Conservation (phyloP, 2,797 vertebrate genomes). For the Muscicapa comitata region DNA sequence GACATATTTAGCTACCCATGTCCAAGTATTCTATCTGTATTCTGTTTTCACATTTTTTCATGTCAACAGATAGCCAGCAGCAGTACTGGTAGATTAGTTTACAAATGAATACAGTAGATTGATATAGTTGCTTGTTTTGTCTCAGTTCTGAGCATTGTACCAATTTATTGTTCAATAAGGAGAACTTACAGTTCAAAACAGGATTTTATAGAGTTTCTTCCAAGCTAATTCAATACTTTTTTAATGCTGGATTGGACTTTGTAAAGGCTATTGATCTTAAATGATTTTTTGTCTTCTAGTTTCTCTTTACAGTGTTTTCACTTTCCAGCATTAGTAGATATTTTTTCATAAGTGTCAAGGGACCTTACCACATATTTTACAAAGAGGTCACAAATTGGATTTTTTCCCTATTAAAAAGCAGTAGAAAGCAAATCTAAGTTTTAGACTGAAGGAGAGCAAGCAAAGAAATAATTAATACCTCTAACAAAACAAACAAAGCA, state of each 20-base stretch:
- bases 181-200: constrained; percentile 2
- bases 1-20: neutral
- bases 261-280: constrained; percentile 6
- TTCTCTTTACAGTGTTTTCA: neutral
- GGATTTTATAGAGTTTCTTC: constrained; percentile 42
- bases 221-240: constrained; percentile 42
- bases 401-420: neutral
- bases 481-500: neutral
- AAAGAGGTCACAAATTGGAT: neutral
- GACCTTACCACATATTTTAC: neutral
- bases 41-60: neutral
- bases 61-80: neutral
- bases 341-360: neutral
- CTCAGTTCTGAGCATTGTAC: neutral
- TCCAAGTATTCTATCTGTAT: neutral
- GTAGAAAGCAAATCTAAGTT: neutral
- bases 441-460: neutral
- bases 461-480: rapidly evolving
- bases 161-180: constrained; percentile 15
- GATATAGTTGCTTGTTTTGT: neutral
- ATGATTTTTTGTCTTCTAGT: neutral
- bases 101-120: neutral
- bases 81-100: neutral
- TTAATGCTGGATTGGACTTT: constrained; percentile 14
- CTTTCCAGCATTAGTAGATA: neutral